Conservation (phyloP, 2,888 invertebrate species). For the Ophion costatus region DNA sequence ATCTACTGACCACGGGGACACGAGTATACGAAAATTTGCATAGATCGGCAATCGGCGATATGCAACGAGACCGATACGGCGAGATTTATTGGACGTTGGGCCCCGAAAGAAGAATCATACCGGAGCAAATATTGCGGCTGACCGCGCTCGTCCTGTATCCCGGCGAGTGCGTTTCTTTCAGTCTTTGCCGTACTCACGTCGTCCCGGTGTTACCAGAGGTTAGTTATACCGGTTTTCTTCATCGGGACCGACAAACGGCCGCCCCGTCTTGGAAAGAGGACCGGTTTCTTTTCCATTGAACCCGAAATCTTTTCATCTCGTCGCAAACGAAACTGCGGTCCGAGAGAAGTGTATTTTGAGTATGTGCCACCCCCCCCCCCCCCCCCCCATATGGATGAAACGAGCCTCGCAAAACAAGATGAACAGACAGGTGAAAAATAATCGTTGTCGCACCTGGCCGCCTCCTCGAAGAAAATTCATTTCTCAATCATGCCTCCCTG, state of each 20-base stretch:
- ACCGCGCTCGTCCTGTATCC: constrained; percentile 29
- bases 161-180: constrained; percentile 12
- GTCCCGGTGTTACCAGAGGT: constrained; percentile 74
- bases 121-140: constrained; percentile 21
- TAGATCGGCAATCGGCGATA: too few species aligned
- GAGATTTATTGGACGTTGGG: too few species aligned
- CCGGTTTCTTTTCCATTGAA: constrained; percentile 76
- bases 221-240: constrained; percentile 78
- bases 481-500: background rate
- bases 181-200: constrained; percentile 40
- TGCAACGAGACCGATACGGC: too few species aligned
- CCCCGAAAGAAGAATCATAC: constrained; percentile 10
- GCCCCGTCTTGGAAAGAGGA: constrained; percentile 67
- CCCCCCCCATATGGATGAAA: constrained; percentile 1
- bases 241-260: constrained; percentile 44
- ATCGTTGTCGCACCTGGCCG: background rate
- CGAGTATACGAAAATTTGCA: too few species aligned
- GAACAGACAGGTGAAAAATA: constrained; percentile 30
- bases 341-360: background rate
- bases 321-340: background rate
- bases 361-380: background rate
- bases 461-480: too few species aligned
- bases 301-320: constrained; percentile 56
- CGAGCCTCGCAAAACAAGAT: constrained; percentile 33
- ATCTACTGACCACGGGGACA: background rate